Base-by-base conservation (phyloP, 2,797 vertebrate genomes). In the Morus bassanus region DNA sequence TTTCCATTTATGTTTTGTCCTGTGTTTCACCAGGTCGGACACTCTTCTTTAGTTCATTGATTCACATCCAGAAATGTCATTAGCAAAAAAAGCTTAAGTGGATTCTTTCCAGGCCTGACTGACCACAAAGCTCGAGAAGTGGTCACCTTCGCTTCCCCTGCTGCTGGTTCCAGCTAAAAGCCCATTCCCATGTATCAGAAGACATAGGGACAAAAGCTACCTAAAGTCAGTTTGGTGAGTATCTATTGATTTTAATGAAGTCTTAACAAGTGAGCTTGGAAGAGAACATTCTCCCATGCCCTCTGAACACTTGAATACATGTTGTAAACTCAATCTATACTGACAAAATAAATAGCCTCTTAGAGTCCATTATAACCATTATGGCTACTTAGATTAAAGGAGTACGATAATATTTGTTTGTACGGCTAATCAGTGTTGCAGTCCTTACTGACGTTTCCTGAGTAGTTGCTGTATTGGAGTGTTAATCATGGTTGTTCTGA, bases 341-440 rank as follows among this genome's bases (percentile, higher is more conserved):
- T 0, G 0, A 59, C 7, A 93, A 92, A 94, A 93, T 57, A 79
- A 94, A 91, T 35, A 70, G 41, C 46, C 59, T 94, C 57, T 85
- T 83, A 59, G 82, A 72, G 73, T 80, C 78, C 81, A 79, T 92
- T 94, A 87, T 76, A 91, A 88, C 30, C 39, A 56, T 88, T 79
- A 91, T 11, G 30, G 76, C 39, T 91, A 78, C 76, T 88, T 84
- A 78, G 79, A 74, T 51, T 79, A 89, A 87, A 89, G 53, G 46
- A 92, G 45, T 64, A 67, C 0, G 0, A 50, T 60, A 60, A 39
- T 84, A 53, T 59, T 88, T 92, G 63, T 90, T 81, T 79, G 59
- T 73, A 74, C 21, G 82, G 51, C 74, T 95, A 95, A 95, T 87
- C 91, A 93, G 59, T 41, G 80, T 45, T 87, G 46, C 74, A 94